These are phyloP conservation scores for Sterrhoptilus dennistouni DNA, from an alignment of 2,113 vertebrate species.

Conservation along the genomic window DNA sequence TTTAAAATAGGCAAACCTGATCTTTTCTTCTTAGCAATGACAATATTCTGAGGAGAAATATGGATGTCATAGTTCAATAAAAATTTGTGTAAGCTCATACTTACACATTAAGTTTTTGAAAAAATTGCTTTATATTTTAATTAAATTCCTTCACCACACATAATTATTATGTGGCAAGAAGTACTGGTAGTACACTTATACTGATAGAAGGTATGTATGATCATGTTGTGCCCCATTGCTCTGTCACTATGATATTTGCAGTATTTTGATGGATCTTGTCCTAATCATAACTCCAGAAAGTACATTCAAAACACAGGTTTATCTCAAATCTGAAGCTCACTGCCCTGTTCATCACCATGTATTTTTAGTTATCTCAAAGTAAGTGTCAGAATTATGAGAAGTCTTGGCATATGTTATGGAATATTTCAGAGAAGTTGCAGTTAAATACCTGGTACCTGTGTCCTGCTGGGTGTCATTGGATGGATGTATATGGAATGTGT, in stretches of 20 bases:
- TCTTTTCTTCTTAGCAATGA: not conserved
- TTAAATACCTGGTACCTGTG: conserved; percentile 31
- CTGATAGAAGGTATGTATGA: not conserved
- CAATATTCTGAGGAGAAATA: not conserved
- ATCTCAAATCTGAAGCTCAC: conserved; percentile 16
- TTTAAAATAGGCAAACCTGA: not conserved
- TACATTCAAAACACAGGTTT: conserved; percentile 6
- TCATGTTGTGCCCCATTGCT: not conserved
- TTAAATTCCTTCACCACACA: not conserved
- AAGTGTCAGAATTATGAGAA: conserved; percentile 14
- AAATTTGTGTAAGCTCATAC: not conserved
- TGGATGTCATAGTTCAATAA: not conserved
- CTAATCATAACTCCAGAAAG: not conserved
- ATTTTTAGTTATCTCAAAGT: conserved; percentile 50
- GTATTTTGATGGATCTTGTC: conserved; percentile 26
- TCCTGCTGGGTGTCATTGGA: not conserved
- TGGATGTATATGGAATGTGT: not conserved
- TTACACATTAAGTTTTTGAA: not conserved
- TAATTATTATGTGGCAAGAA: not conserved
- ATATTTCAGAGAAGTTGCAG: conserved; percentile 24
- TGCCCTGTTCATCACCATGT: not conserved
- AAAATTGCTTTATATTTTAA: not conserved
- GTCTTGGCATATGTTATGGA: not conserved
- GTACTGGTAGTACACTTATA: not conserved
- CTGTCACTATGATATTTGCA: not conserved